phyloP scores from a whole-genome alignment of 2,113 vertebrate species.

The Zingel zingel region DNA sequence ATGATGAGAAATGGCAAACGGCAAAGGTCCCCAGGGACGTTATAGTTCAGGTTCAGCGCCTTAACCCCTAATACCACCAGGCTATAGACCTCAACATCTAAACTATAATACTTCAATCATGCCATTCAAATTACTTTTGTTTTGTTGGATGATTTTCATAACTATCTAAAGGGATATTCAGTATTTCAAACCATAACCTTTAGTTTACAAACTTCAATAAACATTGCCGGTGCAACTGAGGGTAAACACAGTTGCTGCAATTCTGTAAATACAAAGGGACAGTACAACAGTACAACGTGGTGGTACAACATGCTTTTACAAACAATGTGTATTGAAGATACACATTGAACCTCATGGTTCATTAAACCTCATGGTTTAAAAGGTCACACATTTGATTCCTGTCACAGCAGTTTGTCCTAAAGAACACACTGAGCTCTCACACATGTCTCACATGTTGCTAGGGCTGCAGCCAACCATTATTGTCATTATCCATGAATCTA shows the following conservation, averaged over 20 bases:
- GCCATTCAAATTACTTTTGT: background rate
- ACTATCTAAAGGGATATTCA: background rate
- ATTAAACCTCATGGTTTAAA: background rate
- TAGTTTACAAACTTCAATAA: background rate
- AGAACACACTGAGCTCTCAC: background rate
- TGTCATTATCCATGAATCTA: too few species aligned
- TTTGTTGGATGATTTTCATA: background rate
- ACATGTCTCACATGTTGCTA: background rate
- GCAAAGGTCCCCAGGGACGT: too few species aligned
- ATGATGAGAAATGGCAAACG: too few species aligned
- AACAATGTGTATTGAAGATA: background rate
- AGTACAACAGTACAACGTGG: too few species aligned
- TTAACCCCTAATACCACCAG: too few species aligned
- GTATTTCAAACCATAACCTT: slow-evolving; percentile 1
- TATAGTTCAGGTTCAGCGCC: too few species aligned
- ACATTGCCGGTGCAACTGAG: background rate
- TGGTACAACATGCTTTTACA: background rate
- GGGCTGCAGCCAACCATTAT: too few species aligned
- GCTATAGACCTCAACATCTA: background rate
- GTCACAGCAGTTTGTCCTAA: background rate
- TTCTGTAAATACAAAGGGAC: background rate
- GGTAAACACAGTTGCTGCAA: background rate
- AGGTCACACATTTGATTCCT: background rate
- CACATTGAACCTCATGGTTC: too few species aligned
- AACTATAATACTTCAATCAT: background rate